These are phyloP conservation scores for Aporophyla nigra DNA, from an alignment of 2,888 invertebrate genomes.

Conservation along the genomic window DNA sequence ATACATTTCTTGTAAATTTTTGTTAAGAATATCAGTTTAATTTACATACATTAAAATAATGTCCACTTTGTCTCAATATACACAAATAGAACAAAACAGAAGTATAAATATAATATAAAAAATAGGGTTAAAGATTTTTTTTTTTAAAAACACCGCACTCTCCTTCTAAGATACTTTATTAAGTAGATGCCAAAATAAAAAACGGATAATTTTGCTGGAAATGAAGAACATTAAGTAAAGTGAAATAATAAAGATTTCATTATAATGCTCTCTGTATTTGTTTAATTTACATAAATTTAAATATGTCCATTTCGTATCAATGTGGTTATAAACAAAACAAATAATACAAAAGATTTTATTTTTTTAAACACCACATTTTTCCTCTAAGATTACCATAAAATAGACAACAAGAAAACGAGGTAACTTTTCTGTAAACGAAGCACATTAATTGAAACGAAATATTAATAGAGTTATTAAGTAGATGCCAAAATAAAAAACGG, in stretches of 20 bases:
- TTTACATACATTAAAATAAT: too few species aligned
- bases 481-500: background rate
- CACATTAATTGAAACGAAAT: constrained; percentile 47
- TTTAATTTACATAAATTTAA: background rate
- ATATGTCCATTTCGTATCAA: background rate
- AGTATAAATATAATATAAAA: too few species aligned
- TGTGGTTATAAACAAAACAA: background rate
- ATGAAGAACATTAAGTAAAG: constrained; percentile 37
- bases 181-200: background rate
- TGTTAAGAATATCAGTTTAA: background rate
- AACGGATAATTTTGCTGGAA: background rate
- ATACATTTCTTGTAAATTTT: background rate
- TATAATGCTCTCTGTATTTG: too few species aligned
- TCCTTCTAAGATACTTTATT: background rate
- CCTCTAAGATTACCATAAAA: background rate
- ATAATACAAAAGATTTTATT: background rate
- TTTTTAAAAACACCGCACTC: background rate
- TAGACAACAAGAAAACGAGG: background rate
- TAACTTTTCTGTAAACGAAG: constrained; percentile 12
- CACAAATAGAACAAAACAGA: too few species aligned
- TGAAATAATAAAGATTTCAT: constrained; percentile 42
- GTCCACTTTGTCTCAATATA: background rate
- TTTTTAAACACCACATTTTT: background rate
- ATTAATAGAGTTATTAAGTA: constrained; percentile 30
- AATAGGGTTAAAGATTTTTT: too few species aligned